Evolutionary conservation across 2,888 invertebrate genomes (phyloP), one percentile per base, ranked within the genome.

Genomic region (Drosophila bunnanda): DNA sequence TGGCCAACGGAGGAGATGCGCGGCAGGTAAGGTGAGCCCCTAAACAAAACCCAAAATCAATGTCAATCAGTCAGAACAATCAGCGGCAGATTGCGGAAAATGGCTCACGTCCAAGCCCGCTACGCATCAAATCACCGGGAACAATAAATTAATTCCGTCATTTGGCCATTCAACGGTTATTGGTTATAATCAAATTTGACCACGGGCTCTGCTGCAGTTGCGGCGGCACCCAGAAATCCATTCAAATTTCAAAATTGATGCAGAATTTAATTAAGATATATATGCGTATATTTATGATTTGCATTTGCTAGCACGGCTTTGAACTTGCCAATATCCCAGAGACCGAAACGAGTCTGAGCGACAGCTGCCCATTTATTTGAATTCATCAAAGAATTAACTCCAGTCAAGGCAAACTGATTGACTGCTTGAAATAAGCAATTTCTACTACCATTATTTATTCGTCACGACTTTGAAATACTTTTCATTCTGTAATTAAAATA

Each of bases 1-100:
- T 96, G 96, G 95, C 96, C 96, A 2, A 96, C 96, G 0, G 95
- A 95, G 77, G 96, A 96, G 91, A 96, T 96, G 96, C 95, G 95
- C 82, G 95, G 94, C 84, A 94, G 96, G 96, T 95, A 91, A 90
- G 86, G 60, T 13, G 32, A 52, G n/a, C 38, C 43, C 15, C 10
- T n/a, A 22, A 44, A 44, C 41, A 38, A 13, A 34, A 15, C 65
- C 65, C 64, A 52, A 70, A 70, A 72, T 82, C 78, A 80, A 59
- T 57, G 68, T 55, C 67, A 76, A 80, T 86, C 69, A 73, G 17
- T 34, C 13, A 25, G 41, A 73, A 78, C 71, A 84, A 82, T 70
- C 61, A 52, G 65, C 41, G 8, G 43, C 20, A 69, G 48, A 80
- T 75, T 78, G 60, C 28, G 22, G 20, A 6, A 66, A 71, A 71